Percentiles rank a stretch among this genome's conserved stretches.
phyloP scores from a whole-genome alignment of 2,888 invertebrate genomes.

The Spialia ferax region DNA sequence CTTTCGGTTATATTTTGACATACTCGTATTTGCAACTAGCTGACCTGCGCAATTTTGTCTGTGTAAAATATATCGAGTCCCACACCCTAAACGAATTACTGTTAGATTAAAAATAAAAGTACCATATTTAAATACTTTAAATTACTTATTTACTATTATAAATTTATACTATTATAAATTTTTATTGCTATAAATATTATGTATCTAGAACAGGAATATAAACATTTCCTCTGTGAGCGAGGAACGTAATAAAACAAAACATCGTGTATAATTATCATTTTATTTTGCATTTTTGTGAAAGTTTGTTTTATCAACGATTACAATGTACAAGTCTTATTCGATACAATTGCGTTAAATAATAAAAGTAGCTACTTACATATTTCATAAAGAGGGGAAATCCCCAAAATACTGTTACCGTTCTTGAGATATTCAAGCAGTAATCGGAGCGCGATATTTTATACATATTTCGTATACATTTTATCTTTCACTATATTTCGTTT shows the following conservation, averaged over 20 bases:
- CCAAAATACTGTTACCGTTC: constrained; percentile 64
- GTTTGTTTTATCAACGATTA: constrained; percentile 78
- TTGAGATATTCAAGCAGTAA: constrained; percentile 59
- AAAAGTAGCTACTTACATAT: constrained; percentile 60
- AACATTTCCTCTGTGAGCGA: background rate
- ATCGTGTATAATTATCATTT: constrained; percentile 61
- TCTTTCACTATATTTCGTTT: constrained; percentile 55
- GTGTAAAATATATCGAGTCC: too few relatives aligned
- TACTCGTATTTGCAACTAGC: background rate
- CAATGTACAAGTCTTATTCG: constrained; percentile 79
- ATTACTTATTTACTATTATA: too few relatives aligned
- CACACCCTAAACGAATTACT: too few relatives aligned
- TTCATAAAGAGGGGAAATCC: constrained; percentile 68
- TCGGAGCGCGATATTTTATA: constrained; percentile 53
- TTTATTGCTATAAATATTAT: too few relatives aligned
- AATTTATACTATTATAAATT: too few relatives aligned
- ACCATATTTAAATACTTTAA: too few relatives aligned
- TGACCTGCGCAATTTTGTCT: too few relatives aligned
- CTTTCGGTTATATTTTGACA: background rate
- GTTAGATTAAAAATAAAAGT: too few relatives aligned
- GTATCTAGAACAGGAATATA: too few relatives aligned
- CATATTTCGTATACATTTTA: constrained; percentile 79
- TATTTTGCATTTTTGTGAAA: constrained; percentile 75
- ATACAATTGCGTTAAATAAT: constrained; percentile 75
- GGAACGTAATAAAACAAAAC: constrained; percentile 47